Conservation (phyloP, 1,140 invertebrate species). For the Scaptodrosophila lebanonensis region DNA sequence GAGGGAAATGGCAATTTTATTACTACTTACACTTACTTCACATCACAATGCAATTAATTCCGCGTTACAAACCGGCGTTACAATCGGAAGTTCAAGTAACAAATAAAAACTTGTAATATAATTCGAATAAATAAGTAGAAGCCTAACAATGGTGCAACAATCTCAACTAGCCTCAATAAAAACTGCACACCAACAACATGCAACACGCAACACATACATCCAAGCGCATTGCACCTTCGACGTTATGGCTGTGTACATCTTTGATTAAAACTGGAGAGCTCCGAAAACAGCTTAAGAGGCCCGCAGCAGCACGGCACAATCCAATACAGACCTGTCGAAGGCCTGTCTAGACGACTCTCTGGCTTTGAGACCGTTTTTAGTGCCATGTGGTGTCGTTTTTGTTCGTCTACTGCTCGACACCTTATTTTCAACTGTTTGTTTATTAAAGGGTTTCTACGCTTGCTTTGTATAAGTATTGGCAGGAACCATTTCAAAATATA, state of each 20-base stretch:
- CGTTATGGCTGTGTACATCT: slow-evolving; percentile 11
- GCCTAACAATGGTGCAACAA: slow-evolving; percentile 9
- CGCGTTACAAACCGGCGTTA: too few species aligned
- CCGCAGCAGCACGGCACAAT: slow-evolving; percentile 2
- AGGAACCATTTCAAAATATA: slow-evolving; percentile 16
- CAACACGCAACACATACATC: neutral
- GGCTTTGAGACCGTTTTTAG: too few species aligned
- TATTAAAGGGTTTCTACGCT: slow-evolving; percentile 25
- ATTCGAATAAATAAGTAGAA: slow-evolving; percentile 7
- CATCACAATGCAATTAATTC: too few species aligned
- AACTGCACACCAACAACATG: slow-evolving; percentile 1
- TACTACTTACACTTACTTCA: too few species aligned
- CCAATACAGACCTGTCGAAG: too few species aligned
- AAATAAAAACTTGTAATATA: slow-evolving; percentile 11
- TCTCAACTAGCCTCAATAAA: neutral
- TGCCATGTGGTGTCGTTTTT: neutral
- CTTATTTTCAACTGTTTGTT: slow-evolving; percentile 44
- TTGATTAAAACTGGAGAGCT: slow-evolving; percentile 49
- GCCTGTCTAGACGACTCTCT: too few species aligned
- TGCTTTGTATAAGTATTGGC: slow-evolving; percentile 32
- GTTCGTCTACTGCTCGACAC: slow-evolving; percentile 27
- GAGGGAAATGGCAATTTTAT: too few species aligned
- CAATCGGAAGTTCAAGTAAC: slow-evolving; percentile 12
- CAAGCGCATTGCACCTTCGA: neutral
- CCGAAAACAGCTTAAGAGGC: slow-evolving; percentile 25